A percentile compares a stretch with the other conserved stretches of the same genome.
Conservation (phyloP, 2,888 invertebrate species). For the Cephalotes varians region DNA sequence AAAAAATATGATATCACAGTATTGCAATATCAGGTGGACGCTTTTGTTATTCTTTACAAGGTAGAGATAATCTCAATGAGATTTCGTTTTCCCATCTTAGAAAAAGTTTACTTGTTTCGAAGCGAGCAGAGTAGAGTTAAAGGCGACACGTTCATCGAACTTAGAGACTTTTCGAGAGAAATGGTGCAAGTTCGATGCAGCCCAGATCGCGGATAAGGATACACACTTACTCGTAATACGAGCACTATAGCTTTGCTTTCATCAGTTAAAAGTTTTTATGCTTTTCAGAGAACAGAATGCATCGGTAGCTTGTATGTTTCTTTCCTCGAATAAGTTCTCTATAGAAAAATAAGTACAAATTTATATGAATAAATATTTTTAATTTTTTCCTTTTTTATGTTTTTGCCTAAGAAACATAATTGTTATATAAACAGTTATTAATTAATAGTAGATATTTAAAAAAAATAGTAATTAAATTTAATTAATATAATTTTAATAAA, state of each 20-base stretch:
- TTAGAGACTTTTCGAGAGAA: slow-evolving; percentile 57
- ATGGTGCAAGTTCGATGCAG: slow-evolving; percentile 56
- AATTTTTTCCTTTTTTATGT: background rate
- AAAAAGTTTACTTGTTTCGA: slow-evolving; percentile 59
- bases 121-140: slow-evolving; percentile 38
- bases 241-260: slow-evolving; percentile 20
- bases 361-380: background rate
- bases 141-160: slow-evolving; percentile 58
- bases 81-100: slow-evolving; percentile 54
- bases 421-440: background rate
- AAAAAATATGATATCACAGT: background rate
- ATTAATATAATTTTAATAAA: background rate
- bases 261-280: slow-evolving; percentile 44
- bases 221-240: slow-evolving; percentile 38
- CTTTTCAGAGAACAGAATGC: slow-evolving; percentile 24
- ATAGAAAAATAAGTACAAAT: background rate
- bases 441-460: too few species aligned
- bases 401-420: background rate
- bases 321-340: background rate
- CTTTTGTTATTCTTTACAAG: slow-evolving; percentile 42
- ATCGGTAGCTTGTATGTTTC: slow-evolving; percentile 9
- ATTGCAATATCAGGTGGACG: background rate
- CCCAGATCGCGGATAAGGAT: slow-evolving; percentile 47
- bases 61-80: slow-evolving; percentile 50
- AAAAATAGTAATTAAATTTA: background rate